Evolutionary conservation across 1,140 invertebrate genomes (phyloP), one percentile per base, ranked within the genome.

Genomic region (Cylas formicarius): DNA sequence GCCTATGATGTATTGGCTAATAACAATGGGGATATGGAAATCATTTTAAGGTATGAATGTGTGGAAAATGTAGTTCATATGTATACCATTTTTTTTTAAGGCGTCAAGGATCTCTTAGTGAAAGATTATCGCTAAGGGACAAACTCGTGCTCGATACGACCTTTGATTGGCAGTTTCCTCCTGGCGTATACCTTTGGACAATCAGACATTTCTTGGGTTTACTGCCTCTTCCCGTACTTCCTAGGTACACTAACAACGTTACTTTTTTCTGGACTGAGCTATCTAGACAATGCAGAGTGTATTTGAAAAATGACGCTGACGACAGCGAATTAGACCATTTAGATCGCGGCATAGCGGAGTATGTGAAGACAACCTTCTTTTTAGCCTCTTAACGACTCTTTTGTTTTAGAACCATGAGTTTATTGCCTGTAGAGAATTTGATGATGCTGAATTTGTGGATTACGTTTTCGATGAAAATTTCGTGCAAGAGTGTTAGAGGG

Each of bases 181-280:
- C 53, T 19, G 43, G 35, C 33, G 21, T 32, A 2, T 56, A 48
- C 48, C 48, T 48, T 22, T 56, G 53, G 53, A 1, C 53, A 20
- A 37, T 55, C 8, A 34, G 53, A 19, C 53, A 55, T 31, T 55
- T 55, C 36, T 27, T 55, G 18, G 53, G 53, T 3, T 27, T 53
- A 22, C 27, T 56, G 11, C 51, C 53, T 9, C 18, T 56, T 17
- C 50, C 53, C 13, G 32, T 56, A 20, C 45, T 56, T 24, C 44
- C 53, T 9, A 40, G 23, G 33, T 53, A 41, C 21, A 22, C 50
- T 24, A 34, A 38, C 32, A 37, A 35, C 7, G 10, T 36, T 13
- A 8, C 26, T 2, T 53, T 44, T 17, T n/a, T n/a, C n/a, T n/a
- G n/a, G n/a, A n/a, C n/a, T n/a, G n/a, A n/a, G n/a, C n/a, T n/a